A percentile compares a stretch with the other conserved stretches of the same genome.
Evolutionary conservation across 1,140 invertebrate species (phyloP).

Genomic region (Mylabris phalerata): DNA sequence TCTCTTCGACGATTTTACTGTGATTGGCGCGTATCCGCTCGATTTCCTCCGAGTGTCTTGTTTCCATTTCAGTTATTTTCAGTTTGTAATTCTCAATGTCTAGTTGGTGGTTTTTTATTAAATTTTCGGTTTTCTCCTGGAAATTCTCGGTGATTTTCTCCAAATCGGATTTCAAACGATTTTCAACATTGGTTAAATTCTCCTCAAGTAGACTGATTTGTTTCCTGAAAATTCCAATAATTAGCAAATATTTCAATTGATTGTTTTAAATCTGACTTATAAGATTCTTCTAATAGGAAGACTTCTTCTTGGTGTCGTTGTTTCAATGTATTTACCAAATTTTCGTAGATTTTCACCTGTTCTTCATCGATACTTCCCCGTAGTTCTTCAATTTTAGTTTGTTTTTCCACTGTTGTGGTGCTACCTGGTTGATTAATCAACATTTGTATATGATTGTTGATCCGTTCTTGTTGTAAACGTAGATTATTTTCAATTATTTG

Average conservation of each 20-base stretch:
- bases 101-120: constrained; percentile 28
- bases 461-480: constrained; percentile 45
- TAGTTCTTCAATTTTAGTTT: constrained; percentile 5
- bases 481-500: constrained; percentile 46
- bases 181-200: constrained; percentile 40
- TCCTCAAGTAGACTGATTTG: constrained; percentile 45
- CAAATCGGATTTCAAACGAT: constrained; percentile 42
- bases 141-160: constrained; percentile 34
- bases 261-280: constrained; percentile 39
- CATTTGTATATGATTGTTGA: constrained; percentile 47
- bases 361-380: constrained; percentile 20
- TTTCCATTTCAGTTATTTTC: constrained; percentile 38
- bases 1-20: constrained; percentile 38
- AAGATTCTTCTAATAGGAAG: constrained; percentile 46
- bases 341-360: constrained; percentile 32
- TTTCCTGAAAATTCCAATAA: constrained; percentile 37
- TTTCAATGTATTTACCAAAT: constrained; percentile 40
- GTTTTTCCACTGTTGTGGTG: neutral
- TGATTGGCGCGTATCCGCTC: constrained; percentile 40
- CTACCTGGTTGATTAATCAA: constrained; percentile 40
- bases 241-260: neutral
- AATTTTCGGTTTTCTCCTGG: constrained; percentile 35
- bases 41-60: constrained; percentile 42
- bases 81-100: constrained; percentile 39
- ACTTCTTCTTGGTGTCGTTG: constrained; percentile 47